Evolutionary conservation across 2,888 invertebrate genomes (phyloP), one percentile per base, ranked within the genome.

Genomic region (Diadegma fenestrale): DNA sequence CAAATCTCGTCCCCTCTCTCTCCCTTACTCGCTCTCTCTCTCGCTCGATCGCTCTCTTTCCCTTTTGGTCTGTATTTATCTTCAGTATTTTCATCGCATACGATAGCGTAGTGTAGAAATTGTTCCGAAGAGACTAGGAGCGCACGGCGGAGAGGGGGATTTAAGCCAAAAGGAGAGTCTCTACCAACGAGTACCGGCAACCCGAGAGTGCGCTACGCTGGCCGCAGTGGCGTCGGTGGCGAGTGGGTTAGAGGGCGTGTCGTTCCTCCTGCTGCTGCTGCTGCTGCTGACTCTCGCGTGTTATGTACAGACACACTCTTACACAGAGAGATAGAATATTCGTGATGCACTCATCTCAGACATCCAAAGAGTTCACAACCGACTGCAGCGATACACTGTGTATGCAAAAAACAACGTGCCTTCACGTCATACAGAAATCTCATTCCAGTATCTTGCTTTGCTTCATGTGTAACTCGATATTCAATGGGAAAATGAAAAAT

Each of bases 201-300:
- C 71, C 80, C 54, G 80, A 61, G 79, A 71, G 78, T 66, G 77
- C 71, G 64, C 76, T 77, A 76, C 76, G 72, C 58, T 72, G 82
- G 80, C 54, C 58, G 75, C 80, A 82, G 80, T 83, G 83, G 82
- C 80, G 86, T 84, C 82, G 75, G 79, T 82, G 58, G 84, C 80
- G 84, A 84, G 84, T 83, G 85, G 84, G 86, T 86, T 86, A 85
- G 87, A 86, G 82, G 84, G 84, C 85, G 86, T 86, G 87, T 87
- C 88, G 87, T 86, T 86, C 58, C 58, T 58, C 58, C 58, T 26
- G 84, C 84, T 85, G 80, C 79, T 82, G 81, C 83, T 80, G 76
- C 75, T 76, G 82, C 64, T 72, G 71, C 79, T 33, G 22, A 61
- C 72, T n/a, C 72, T 37, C 78, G 22, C 48, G 48, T 33, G 71